These are phyloP conservation scores for Melanotaenia parkinsoni DNA, from an alignment of 2,797 vertebrate species.

Conservation along the genomic window DNA sequence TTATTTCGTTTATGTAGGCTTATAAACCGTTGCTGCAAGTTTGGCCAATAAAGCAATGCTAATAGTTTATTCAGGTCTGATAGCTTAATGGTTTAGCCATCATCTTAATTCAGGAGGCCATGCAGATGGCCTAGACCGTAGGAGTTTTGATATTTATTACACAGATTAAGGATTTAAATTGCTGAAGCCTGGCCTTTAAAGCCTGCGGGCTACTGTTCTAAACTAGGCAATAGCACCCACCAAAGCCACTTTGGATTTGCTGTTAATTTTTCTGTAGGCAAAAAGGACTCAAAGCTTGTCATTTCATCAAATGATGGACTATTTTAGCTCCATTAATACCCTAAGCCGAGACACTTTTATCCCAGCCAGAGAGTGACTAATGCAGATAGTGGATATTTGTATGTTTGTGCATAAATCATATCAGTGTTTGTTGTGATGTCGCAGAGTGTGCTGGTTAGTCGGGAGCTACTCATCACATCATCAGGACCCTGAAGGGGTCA, in stretches of 20 bases:
- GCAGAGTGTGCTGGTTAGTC: constrained; percentile 39
- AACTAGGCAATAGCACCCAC: constrained; percentile 45
- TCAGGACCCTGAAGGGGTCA: constrained; percentile 38
- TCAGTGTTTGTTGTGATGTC: constrained; percentile 42
- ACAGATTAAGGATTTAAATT: constrained; percentile 71
- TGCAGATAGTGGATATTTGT: constrained; percentile 38
- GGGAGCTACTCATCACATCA: constrained; percentile 54
- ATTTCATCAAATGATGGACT: constrained; percentile 66
- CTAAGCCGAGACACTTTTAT: constrained; percentile 62
- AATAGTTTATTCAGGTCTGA: constrained; percentile 54
- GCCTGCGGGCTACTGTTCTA: constrained; percentile 38
- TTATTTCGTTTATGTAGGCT: constrained; percentile 10
- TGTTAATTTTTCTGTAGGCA: constrained; percentile 29
- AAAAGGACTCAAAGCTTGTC: constrained; percentile 42
- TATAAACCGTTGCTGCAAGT: constrained; percentile 51
- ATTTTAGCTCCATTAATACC: constrained; percentile 70
- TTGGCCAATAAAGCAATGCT: constrained; percentile 47
- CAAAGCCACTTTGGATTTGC: constrained; percentile 53
- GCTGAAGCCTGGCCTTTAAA: constrained; percentile 45
- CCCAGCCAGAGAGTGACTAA: constrained; percentile 53
- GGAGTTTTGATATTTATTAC: constrained; percentile 69
- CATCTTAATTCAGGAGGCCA: constrained; percentile 55
- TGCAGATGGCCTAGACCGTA: constrained; percentile 57
- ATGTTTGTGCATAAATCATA: constrained; percentile 26
- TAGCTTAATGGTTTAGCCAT: constrained; percentile 62